Evolutionary conservation across 1,140 invertebrate genomes (phyloP), one percentile per base, ranked within the genome.

Genomic region (Conus betulinus): DNA sequence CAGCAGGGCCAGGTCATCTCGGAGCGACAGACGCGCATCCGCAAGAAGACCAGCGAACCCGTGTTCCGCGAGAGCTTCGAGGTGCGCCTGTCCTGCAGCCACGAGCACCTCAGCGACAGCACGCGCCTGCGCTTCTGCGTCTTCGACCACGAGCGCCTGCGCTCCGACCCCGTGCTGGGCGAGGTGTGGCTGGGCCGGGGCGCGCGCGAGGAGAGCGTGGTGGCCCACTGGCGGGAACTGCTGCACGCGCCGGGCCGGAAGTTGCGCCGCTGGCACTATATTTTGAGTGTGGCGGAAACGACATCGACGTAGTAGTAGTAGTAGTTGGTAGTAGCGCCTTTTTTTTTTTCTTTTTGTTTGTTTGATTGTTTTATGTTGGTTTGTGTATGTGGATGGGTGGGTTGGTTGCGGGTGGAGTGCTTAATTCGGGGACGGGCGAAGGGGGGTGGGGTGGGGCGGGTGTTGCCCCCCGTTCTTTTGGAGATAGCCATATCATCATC

Each of bases 81-180:
- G 5, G 94, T 95, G 83, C 85, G 79, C 10, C 88, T 94, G 0
- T 92, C 92, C 0, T 90, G 90, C 20, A 87, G 89, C 74, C 85
- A 84, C 17, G 93, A 93, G 8, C 89, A 92, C 87, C 55, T 94
- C 8, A 85, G 86, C 13, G 91, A 91, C 39, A 71, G 17, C 20
- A 93, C 92, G 51, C 87, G 87, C 4, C 53, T 95, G 5, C 93
- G 91, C 57, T 88, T 95, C 8, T 90, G 91, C 8, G 90, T 94
- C 11, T 94, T 89, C 76, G 93, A 94, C 87, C 93, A 94, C 82
- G 94, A 95, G 84, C 86, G 91, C 52, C 92, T 95, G 25, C 91
- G 93, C 11, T 88, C 91, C 27, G 94, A 95, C 88, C 91, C 91
- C 78, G 81, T 93, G 0, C 91, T 95, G 60, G 94, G 94, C 10